Conservation (phyloP, 2,888 invertebrate genomes). For the Abrostola tripartita region DNA sequence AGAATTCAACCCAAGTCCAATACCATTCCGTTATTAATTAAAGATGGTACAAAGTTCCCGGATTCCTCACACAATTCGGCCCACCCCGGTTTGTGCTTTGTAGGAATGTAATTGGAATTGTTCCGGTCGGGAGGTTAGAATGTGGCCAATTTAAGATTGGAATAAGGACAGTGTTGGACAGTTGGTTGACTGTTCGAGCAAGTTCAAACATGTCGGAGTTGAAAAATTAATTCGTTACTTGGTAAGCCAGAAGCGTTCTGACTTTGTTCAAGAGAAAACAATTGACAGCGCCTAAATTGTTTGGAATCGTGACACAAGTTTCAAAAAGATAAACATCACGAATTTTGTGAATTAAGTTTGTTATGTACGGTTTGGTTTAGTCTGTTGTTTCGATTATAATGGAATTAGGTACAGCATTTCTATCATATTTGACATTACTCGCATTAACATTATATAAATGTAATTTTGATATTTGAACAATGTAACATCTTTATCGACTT, state of each 20-base stretch:
- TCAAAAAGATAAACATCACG: constrained; percentile 11
- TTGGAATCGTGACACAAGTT: constrained; percentile 7
- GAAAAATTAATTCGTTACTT: constrained; percentile 56
- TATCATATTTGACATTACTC: too few species aligned
- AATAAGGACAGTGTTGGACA: constrained; percentile 67
- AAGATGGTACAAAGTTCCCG: constrained; percentile 77
- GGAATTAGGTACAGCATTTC: too few species aligned
- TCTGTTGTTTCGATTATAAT: too few species aligned
- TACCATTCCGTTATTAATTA: constrained; percentile 77
- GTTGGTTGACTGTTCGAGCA: constrained; percentile 60
- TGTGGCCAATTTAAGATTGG: constrained; percentile 81
- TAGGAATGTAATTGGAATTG: constrained; percentile 85
- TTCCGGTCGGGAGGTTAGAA: constrained; percentile 74
- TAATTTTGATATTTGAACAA: too few species aligned
- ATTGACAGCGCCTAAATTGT: constrained; percentile 20
- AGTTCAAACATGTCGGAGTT: constrained; percentile 61
- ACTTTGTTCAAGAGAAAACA: constrained; percentile 25
- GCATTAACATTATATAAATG: too few species aligned
- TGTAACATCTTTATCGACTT: too few species aligned
- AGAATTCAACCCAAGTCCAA: constrained; percentile 66
- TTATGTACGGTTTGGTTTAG: too few species aligned
- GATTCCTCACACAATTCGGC: constrained; percentile 75
- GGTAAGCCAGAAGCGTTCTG: constrained; percentile 27
- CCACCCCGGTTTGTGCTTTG: constrained; percentile 68
- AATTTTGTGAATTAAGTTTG: background rate